These are phyloP conservation scores for Agrilus biguttatus DNA, from an alignment of 2,888 invertebrate genomes.

Conservation along the genomic window DNA sequence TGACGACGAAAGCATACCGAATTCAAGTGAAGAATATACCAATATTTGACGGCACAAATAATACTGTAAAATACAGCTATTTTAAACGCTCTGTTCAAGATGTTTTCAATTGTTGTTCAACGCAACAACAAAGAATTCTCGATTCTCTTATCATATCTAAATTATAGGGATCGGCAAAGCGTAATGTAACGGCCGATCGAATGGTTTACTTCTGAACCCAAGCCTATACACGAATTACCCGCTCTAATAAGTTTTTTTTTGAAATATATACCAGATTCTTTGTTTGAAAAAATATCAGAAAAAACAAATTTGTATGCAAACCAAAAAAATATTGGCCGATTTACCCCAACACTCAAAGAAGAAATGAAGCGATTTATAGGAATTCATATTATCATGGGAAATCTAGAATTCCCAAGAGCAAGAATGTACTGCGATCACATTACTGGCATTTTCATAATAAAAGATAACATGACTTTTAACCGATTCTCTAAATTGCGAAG, in stretches of 20 bases:
- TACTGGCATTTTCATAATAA: background rate
- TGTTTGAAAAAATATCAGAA: background rate
- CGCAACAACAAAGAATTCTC: too few relatives aligned
- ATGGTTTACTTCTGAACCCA: too few relatives aligned
- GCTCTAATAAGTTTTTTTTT: background rate
- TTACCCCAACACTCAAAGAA: background rate
- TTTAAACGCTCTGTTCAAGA: too few relatives aligned
- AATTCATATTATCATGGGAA: conserved; percentile 2
- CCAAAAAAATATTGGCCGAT: background rate
- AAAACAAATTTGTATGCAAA: background rate
- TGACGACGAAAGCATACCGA: too few relatives aligned
- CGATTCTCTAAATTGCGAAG: conserved; percentile 1
- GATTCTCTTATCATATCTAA: too few relatives aligned
- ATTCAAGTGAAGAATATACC: too few relatives aligned
- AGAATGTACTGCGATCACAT: background rate
- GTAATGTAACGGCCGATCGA: too few relatives aligned
- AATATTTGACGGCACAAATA: too few relatives aligned
- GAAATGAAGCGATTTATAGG: conserved; percentile 2
- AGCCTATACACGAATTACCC: background rate
- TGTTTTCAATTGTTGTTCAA: too few relatives aligned
- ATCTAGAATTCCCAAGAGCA: conserved; percentile 1
- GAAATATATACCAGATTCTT: background rate
- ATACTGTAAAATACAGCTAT: too few relatives aligned
- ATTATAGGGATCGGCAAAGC: too few relatives aligned
- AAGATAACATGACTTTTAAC: background rate